Conservation (phyloP, 53 echinoderm and acorn worm species). For the Pentamera pediparva region DNA sequence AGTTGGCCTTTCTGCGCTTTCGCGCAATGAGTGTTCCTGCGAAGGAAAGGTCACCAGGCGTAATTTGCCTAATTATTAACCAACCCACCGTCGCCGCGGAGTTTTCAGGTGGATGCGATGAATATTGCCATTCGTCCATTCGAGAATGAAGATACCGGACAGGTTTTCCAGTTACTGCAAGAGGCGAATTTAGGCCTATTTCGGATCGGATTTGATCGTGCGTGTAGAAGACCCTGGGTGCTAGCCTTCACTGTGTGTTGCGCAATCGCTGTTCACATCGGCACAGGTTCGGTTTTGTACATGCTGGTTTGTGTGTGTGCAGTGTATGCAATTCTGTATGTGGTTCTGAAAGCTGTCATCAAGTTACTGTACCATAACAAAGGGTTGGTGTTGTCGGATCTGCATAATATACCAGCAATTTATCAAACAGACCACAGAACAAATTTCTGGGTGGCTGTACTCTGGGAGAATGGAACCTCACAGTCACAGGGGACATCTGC, state of each 20-base stretch:
- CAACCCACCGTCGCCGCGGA: too few relatives aligned
- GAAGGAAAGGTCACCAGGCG: too few relatives aligned
- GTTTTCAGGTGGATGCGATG: conserved; percentile 12
- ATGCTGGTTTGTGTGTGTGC: neutral
- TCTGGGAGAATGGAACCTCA: too few relatives aligned
- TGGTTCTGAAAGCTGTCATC: neutral
- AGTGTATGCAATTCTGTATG: neutral
- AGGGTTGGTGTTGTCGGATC: conserved; percentile 4
- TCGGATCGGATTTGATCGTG: conserved; percentile 22
- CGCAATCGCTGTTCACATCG: conserved; percentile 29
- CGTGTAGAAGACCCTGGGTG: neutral
- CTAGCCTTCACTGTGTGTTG: conserved; percentile 15
- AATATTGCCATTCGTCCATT: conserved; percentile 16
- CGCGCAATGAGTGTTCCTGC: too few relatives aligned
- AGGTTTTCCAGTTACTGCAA: conserved; percentile 1
- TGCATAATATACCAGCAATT: neutral
- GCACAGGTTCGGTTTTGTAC: neutral
- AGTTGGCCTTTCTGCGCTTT: too few relatives aligned
- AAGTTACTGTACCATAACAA: neutral
- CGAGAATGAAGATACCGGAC: neutral
- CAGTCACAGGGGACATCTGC: too few relatives aligned
- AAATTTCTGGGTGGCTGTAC: conserved; percentile 22
- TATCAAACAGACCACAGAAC: conserved; percentile 15
- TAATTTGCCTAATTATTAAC: too few relatives aligned
- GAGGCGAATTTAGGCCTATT: conserved; percentile 19